Evolutionary conservation across 2,113 vertebrate genomes (phyloP).

Genomic region (Vidua macroura): DNA sequence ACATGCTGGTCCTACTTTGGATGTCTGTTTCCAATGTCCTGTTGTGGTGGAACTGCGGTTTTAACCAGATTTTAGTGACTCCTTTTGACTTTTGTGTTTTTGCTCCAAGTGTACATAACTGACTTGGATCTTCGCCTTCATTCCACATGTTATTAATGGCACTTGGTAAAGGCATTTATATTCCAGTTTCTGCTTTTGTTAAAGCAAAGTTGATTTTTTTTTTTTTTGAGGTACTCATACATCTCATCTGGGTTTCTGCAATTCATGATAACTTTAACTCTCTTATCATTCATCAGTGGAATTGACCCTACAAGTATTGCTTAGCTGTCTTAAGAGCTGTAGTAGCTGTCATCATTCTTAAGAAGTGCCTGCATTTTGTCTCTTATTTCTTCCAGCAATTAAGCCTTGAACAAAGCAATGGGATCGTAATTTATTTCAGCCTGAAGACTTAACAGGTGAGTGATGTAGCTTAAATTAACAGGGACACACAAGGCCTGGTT

Average conservation of each 20-base stretch:
- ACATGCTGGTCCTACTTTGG: not conserved
- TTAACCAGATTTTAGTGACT: not conserved
- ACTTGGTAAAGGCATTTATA: not conserved
- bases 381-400: not conserved
- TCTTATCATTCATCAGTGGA: not conserved
- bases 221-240: not conserved
- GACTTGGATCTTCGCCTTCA: not conserved
- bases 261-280: not conserved
- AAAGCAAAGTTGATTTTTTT: not conserved
- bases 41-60: not conserved
- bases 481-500: not conserved
- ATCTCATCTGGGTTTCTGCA: not conserved
- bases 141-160: not conserved
- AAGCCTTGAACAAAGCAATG: not conserved
- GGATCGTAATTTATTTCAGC: not conserved
- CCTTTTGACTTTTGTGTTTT: not conserved
- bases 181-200: not conserved
- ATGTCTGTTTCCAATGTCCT: not conserved
- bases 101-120: not conserved
- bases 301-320: not conserved
- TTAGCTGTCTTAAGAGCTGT: not conserved
- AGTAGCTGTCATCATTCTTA: not conserved
- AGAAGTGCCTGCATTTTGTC: not conserved
- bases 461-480: not conserved
- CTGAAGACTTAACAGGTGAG: not conserved